phyloP scores from a whole-genome alignment of 2,797 vertebrate species.

The Podarcis lilfordi region DNA sequence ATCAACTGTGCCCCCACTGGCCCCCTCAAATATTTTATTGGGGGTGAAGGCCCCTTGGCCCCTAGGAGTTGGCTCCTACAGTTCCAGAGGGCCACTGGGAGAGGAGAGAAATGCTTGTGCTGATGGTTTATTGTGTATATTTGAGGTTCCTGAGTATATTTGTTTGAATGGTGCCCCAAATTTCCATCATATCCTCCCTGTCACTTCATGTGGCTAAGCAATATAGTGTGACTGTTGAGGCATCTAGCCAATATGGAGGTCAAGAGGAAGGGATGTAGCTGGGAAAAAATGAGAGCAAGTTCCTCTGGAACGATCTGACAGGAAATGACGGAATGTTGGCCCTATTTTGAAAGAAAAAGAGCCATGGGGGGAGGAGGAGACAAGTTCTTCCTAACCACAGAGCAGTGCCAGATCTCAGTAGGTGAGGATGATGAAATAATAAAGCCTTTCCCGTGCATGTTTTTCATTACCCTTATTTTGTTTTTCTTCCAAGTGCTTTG shows the following conservation, averaged over 20 bases:
- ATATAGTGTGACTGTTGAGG: conserved; percentile 78
- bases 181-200: conserved; percentile 57
- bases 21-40: too few relatives aligned
- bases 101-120: too few relatives aligned
- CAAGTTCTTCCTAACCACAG: conserved; percentile 86
- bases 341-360: conserved; percentile 65
- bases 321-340: conserved; percentile 92
- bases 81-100: too few relatives aligned
- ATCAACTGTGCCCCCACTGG: too few relatives aligned
- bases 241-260: conserved; percentile 77
- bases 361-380: conserved; percentile 77
- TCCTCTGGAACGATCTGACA: conserved; percentile 92
- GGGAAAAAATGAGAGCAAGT: conserved; percentile 95
- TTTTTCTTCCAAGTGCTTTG: conserved; percentile 98
- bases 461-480: conserved; percentile 97
- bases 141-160: background rate
- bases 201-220: conserved; percentile 82
- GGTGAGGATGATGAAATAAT: conserved; percentile 99
- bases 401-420: conserved; percentile 91
- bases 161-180: conserved; percentile 3
- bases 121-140: conserved; percentile 8
- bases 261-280: conserved; percentile 69
- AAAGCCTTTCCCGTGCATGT: conserved; percentile 99
- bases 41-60: too few relatives aligned
- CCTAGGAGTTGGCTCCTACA: too few relatives aligned